Evolutionary conservation across 2,113 vertebrate species (phyloP).

Genomic region (Strix uralensis): DNA sequence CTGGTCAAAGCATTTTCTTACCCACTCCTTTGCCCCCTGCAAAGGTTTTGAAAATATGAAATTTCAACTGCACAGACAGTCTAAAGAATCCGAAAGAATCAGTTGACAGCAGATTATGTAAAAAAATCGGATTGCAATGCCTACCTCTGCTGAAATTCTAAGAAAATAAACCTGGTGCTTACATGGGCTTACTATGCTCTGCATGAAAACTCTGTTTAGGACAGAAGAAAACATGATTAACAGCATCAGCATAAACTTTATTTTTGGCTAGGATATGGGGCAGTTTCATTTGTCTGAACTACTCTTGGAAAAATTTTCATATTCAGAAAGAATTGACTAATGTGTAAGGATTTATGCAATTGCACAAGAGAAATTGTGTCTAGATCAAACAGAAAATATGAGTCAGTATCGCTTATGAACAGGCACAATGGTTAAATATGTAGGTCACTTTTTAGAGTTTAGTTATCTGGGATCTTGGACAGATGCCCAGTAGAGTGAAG

Average conservation of each 20-base stretch:
- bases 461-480: not conserved
- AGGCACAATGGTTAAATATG: not conserved
- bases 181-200: not conserved
- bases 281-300: not conserved
- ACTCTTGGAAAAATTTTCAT: not conserved
- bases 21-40: not conserved
- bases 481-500: not conserved
- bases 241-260: not conserved
- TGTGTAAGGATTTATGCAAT: not conserved
- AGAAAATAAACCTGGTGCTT: not conserved
- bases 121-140: not conserved
- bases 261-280: not conserved
- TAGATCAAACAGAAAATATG: not conserved
- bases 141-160: not conserved
- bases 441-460: not conserved
- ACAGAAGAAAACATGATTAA: not conserved
- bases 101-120: not conserved
- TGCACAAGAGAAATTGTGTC: not conserved
- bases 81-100: not conserved
- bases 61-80: not conserved
- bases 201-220: not conserved
- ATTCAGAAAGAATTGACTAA: not conserved
- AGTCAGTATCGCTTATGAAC: not conserved
- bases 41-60: not conserved
- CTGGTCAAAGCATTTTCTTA: not conserved